A percentile compares a stretch with the other conserved stretches of the same genome.
phyloP scores from a whole-genome alignment of 2,113 vertebrate genomes.

The Anhinga anhinga region DNA sequence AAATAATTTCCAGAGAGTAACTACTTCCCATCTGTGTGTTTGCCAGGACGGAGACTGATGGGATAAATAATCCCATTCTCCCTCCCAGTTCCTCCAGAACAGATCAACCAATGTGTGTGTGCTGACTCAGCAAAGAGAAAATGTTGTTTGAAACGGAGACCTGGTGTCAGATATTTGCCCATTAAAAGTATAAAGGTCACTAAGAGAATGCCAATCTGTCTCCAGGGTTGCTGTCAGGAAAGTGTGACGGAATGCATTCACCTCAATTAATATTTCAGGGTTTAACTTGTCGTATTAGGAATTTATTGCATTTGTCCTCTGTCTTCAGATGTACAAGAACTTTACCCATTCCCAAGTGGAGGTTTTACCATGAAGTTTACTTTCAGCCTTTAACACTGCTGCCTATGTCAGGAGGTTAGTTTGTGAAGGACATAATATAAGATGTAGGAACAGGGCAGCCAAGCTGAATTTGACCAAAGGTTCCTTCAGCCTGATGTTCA shows the following conservation, averaged over 20 bases:
- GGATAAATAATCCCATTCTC: neutral
- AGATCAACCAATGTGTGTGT: neutral
- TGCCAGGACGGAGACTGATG: neutral
- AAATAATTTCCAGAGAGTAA: slow-evolving; percentile 14
- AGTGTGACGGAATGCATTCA: neutral
- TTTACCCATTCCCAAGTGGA: neutral
- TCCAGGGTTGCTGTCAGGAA: neutral
- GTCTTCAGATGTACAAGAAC: neutral
- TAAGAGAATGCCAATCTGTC: neutral
- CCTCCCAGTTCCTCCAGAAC: neutral
- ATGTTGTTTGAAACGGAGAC: neutral
- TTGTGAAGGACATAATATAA: neutral
- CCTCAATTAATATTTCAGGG: neutral
- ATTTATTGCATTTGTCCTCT: neutral
- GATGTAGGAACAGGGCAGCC: neutral
- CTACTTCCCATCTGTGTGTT: neutral
- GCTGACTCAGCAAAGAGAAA: neutral
- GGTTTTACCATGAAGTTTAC: neutral
- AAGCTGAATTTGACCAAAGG: neutral
- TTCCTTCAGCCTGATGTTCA: neutral
- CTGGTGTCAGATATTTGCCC: neutral
- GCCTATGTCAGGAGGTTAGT: neutral
- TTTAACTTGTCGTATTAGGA: neutral
- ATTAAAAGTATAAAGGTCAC: neutral
- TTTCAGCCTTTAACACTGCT: neutral